Conservation (phyloP, 2,888 invertebrate genomes). For the Bugula neritina region DNA sequence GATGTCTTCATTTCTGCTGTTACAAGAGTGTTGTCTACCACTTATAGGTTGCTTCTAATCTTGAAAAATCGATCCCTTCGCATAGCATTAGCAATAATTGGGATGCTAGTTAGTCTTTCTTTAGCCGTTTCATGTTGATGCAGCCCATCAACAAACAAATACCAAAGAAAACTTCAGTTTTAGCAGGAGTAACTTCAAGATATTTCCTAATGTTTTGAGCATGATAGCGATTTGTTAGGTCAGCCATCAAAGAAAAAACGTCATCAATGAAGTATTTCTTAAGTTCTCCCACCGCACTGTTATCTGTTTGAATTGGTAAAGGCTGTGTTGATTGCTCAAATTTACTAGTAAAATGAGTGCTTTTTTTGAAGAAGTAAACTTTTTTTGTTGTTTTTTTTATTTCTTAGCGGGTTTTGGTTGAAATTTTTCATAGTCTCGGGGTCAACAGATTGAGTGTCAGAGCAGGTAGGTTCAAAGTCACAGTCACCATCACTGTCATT, state of each 20-base stretch:
- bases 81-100: conserved; percentile 6
- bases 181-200: background rate
- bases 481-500: no score
- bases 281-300: background rate
- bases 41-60: background rate
- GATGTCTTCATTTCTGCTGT: background rate
- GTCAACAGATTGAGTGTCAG: no score
- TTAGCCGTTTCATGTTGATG: background rate
- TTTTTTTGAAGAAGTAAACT: background rate
- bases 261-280: conserved; percentile 9
- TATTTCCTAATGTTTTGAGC: background rate
- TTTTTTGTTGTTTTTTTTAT: background rate
- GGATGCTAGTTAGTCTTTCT: background rate
- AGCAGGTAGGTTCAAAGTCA: no score
- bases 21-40: background rate
- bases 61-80: background rate
- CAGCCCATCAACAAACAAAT: background rate
- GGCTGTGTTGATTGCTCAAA: no score
- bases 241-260: background rate
- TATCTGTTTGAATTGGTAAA: no score
- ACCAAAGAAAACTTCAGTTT: background rate
- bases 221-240: conserved; percentile 15
- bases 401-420: background rate
- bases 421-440: background rate
- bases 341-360: background rate